Evolutionary conservation across 2,797 vertebrate species (phyloP).

Genomic region (Tarsius wallacei): DNA sequence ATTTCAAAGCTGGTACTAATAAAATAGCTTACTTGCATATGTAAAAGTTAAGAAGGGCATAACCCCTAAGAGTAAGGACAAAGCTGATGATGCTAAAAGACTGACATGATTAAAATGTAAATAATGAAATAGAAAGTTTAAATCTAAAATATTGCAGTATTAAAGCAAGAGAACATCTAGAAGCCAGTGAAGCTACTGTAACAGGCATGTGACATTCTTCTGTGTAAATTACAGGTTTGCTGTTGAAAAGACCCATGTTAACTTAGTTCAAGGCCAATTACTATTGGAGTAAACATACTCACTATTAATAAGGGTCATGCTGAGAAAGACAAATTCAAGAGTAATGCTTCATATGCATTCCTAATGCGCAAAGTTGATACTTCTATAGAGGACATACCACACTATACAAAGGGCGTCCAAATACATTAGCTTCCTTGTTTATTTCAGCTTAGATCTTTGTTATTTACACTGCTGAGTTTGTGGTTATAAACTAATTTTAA

Average conservation of each 20-base stretch:
- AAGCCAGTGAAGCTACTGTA: neutral
- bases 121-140: neutral
- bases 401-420: neutral
- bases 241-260: neutral
- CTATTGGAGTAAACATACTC: neutral
- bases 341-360: neutral
- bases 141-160: neutral
- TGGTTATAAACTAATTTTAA: neutral
- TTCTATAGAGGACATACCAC: neutral
- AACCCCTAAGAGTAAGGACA: neutral
- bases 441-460: constrained; percentile 8
- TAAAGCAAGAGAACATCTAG: neutral
- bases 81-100: neutral
- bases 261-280: neutral
- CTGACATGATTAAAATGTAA: neutral
- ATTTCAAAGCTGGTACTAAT: neutral
- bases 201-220: neutral
- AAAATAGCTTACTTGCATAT: neutral
- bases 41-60: neutral
- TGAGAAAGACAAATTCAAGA: neutral
- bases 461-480: neutral
- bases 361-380: neutral
- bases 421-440: neutral
- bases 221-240: neutral
- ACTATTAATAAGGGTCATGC: neutral